phyloP scores from a whole-genome alignment of 2,113 vertebrate species.

The Sclerurus mexicanus region DNA sequence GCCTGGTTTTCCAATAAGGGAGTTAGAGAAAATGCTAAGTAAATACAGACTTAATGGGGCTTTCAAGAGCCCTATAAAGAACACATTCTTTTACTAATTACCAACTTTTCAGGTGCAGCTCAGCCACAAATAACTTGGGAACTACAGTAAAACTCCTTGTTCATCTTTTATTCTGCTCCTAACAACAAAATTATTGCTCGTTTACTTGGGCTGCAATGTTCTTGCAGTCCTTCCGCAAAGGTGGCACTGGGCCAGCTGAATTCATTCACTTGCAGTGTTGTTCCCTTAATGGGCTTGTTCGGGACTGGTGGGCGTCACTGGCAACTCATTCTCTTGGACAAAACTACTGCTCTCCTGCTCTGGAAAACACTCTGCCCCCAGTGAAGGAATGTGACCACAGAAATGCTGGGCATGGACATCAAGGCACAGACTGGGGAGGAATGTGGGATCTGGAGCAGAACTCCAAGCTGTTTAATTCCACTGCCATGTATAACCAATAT shows the following conservation, averaged over 20 bases:
- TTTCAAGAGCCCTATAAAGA: conserved; percentile 32
- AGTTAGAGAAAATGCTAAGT: conserved; percentile 1
- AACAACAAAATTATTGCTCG: not conserved
- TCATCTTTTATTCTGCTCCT: not conserved
- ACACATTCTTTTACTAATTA: conserved; percentile 19
- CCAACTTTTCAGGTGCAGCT: conserved; percentile 24
- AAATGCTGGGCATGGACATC: not conserved
- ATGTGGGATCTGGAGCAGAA: not conserved
- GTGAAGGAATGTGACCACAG: not conserved
- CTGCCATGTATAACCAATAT: not conserved
- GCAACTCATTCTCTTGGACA: not conserved
- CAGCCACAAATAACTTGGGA: not conserved
- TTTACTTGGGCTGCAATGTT: not conserved
- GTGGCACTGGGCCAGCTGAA: not conserved
- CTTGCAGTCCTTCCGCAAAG: not conserved
- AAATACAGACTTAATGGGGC: conserved; percentile 14
- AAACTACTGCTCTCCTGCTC: not conserved
- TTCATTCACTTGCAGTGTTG: not conserved
- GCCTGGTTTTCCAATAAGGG: not conserved
- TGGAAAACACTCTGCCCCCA: not conserved
- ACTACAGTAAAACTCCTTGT: not conserved
- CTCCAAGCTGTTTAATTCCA: not conserved
- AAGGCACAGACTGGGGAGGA: not conserved
- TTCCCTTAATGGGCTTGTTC: not conserved
- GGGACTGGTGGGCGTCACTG: not conserved